A percentile compares a stretch with the other conserved stretches of the same genome.
Conservation (phyloP, 2,797 vertebrate species). For the Chaenodraco wilsoni region DNA sequence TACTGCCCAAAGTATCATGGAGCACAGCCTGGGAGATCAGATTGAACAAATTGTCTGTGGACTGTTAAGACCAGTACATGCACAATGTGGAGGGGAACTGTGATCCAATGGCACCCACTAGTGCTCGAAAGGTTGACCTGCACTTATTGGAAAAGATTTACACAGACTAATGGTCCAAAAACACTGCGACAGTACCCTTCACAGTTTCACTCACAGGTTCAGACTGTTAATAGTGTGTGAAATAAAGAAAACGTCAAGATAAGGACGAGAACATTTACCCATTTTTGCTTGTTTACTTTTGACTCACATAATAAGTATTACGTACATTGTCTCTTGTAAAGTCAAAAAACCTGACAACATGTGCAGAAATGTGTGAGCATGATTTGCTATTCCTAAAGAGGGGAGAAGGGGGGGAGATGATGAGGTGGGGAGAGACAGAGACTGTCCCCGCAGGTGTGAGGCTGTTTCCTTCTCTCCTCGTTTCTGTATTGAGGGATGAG, state of each 20-base stretch:
- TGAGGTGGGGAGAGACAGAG: conserved; percentile 1
- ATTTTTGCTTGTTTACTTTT: conserved; percentile 17
- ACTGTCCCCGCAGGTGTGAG: conserved; percentile 11
- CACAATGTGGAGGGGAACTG: conserved; percentile 7
- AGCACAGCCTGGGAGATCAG: conserved; percentile 12
- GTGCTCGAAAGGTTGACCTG: conserved; percentile 41
- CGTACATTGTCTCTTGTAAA: conserved; percentile 34
- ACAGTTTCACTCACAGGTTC: conserved; percentile 59
- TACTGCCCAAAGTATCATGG: conserved; percentile 25
- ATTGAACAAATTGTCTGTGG: conserved; percentile 36
- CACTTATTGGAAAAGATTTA: background rate
- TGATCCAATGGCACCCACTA: conserved; percentile 71
- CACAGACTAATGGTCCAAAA: conserved; percentile 1
- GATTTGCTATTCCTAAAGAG: conserved; percentile 17
- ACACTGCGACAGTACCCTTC: conserved; percentile 32
- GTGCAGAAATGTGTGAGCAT: conserved; percentile 24
- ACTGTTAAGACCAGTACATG: background rate
- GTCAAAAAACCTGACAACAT: conserved; percentile 29
- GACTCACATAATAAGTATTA: conserved; percentile 23
- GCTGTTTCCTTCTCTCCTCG: conserved; percentile 8
- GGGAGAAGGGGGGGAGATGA: background rate
- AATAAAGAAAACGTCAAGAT: conserved; percentile 19
- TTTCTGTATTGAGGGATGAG: conserved; percentile 38
- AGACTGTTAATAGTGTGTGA: conserved; percentile 45
- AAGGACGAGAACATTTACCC: background rate